phyloP scores from a whole-genome alignment of 2,888 invertebrate species.

The Rhamphomyia laevipes region DNA sequence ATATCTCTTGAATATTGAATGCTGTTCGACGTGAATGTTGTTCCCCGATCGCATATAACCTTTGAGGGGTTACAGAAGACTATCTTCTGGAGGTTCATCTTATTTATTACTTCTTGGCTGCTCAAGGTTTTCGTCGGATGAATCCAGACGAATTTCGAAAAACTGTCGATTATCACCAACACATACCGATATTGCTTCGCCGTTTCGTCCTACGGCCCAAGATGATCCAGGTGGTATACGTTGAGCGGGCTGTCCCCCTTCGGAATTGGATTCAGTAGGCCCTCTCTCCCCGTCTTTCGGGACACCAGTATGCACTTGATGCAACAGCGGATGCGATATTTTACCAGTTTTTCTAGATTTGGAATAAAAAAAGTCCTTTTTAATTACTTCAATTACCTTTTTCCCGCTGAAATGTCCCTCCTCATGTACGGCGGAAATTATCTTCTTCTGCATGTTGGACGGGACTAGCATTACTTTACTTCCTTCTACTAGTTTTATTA shows the following conservation, averaged over 20 bases:
- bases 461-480: too few relatives aligned
- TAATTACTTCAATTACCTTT: too few relatives aligned
- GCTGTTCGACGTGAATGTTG: background rate
- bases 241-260: background rate
- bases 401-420: too few relatives aligned
- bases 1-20: background rate
- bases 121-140: background rate
- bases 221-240: background rate
- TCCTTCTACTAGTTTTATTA: too few relatives aligned
- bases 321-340: too few relatives aligned
- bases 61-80: background rate
- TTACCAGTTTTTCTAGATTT: too few relatives aligned
- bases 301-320: too few relatives aligned
- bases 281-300: too few relatives aligned
- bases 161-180: background rate
- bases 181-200: background rate
- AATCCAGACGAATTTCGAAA: background rate
- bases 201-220: background rate
- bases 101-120: background rate
- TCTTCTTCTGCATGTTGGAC: too few relatives aligned
- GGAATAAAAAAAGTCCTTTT: too few relatives aligned
- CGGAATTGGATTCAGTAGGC: too few relatives aligned
- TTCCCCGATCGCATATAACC: background rate
- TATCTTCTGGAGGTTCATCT: background rate
- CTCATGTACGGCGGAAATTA: too few relatives aligned